Evolutionary conservation across 2,797 vertebrate genomes (phyloP).

Genomic region (Limosa lapponica): DNA sequence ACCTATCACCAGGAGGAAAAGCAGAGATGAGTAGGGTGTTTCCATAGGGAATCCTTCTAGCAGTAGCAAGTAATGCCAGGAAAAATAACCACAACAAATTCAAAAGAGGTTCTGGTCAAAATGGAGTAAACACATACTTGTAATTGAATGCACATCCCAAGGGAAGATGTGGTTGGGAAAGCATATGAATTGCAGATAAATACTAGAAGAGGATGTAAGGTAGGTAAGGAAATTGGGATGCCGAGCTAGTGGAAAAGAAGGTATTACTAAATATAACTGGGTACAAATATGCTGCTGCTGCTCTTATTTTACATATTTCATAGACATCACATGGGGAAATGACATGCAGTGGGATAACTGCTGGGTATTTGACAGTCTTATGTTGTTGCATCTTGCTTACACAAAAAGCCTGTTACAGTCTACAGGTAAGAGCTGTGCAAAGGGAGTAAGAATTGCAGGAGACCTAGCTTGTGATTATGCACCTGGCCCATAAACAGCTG

Average conservation of each 20-base stretch:
- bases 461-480: not conserved
- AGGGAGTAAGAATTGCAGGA: not conserved
- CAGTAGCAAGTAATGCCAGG: not conserved
- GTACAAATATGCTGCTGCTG: not conserved
- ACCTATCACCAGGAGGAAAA: not conserved
- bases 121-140: not conserved
- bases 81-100: not conserved
- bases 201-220: not conserved
- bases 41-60: not conserved
- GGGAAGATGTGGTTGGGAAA: not conserved
- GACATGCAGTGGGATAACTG: not conserved
- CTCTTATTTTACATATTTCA: not conserved
- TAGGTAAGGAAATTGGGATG: not conserved
- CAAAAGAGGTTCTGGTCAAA: not conserved
- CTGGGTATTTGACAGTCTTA: not conserved
- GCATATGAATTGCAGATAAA: not conserved
- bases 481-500: not conserved
- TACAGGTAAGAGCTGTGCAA: not conserved
- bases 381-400: not conserved
- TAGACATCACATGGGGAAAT: not conserved
- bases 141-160: not conserved
- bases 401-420: not conserved
- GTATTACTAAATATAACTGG: not conserved
- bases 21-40: not conserved
- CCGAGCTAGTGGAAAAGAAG: not conserved